Evolutionary conservation across 2,888 invertebrate species (phyloP).

Genomic region (Caenorhabditis macrosperma): DNA sequence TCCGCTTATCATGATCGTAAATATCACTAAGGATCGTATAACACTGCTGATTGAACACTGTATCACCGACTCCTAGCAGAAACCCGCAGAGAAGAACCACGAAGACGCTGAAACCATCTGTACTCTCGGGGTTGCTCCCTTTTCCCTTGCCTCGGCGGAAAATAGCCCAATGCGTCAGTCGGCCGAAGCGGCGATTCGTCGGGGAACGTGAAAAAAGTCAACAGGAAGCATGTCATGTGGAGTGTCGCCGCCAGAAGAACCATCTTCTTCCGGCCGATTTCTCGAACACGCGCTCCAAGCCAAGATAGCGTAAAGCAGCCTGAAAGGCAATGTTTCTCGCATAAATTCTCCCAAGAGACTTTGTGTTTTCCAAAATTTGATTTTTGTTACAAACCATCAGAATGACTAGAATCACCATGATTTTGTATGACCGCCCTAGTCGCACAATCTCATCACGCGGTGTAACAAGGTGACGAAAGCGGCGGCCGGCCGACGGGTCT

Average conservation of each 20-base stretch:
- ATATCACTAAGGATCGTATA: constrained; percentile 57
- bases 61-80: constrained; percentile 49
- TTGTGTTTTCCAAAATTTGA: constrained; percentile 27
- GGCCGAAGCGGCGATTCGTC: constrained; percentile 39
- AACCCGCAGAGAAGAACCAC: constrained; percentile 41
- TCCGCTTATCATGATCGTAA: constrained; percentile 41
- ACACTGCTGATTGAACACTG: constrained; percentile 54
- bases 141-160: constrained; percentile 42
- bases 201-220: constrained; percentile 53
- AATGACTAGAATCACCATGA: constrained; percentile 60
- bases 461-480: constrained; percentile 38
- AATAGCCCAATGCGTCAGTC: constrained; percentile 12
- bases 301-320: constrained; percentile 29
- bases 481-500: neutral
- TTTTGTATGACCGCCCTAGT: constrained; percentile 63
- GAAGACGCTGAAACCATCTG: neutral
- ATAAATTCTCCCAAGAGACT: neutral
- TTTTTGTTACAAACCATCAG: constrained; percentile 49
- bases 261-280: constrained; percentile 51
- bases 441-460: constrained; percentile 60
- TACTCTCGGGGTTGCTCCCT: neutral
- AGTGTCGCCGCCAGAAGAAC: constrained; percentile 39
- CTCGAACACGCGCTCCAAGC: constrained; percentile 37
- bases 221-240: constrained; percentile 54
- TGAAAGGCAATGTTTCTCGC: constrained; percentile 10